Base-by-base conservation (phyloP, 2,888 invertebrate species). In the Timema podura region DNA sequence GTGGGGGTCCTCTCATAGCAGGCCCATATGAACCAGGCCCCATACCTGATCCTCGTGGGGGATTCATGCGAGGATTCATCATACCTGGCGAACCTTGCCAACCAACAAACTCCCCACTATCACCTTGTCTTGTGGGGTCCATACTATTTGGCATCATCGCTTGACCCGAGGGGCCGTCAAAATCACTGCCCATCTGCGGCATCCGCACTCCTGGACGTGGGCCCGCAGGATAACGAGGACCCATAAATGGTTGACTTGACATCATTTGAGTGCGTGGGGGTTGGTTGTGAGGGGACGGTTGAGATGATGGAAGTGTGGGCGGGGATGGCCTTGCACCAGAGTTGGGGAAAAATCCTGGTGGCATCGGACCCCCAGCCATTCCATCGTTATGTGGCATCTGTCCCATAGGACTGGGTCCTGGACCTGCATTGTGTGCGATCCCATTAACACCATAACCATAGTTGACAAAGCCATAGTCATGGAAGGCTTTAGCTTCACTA, bases 91-190 rank as follows among this genome's bases (percentile, higher is more conserved):
- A n/a, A 30, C 59, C 88, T 88, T 88, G 88, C 88, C 88, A 88
- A 86, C 87, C 87, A 86, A 88, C 88, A 88, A 88, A 89, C 82
- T 89, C 89, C 85, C 88, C 88, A 85, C 88, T 88, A 89, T 91
- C 91, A 82, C 89, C 89, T 30, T 30, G 30, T 30, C 30, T 30
- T 30, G 30, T 30, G 69, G 95, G 93, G 83, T 97, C 97, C 93
- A 97, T 91, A 79, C 92, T 95, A 83, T 95, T 96, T 78, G 95
- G 94, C 95, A 97, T 96, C 92, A 96, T 94, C 71, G 95, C 96
- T 80, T 95, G 95, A 77, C 96, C 96, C 79, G 91, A 91, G 75
- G 93, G 91, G 89, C 96, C 96, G 82, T 95, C 96, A 79, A 97
- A 98, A 80, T 96, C 97, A 81, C 91, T 95, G 80, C 92, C 93